Conservation (phyloP, 2,797 vertebrate genomes). For the Rhincodon typus region DNA sequence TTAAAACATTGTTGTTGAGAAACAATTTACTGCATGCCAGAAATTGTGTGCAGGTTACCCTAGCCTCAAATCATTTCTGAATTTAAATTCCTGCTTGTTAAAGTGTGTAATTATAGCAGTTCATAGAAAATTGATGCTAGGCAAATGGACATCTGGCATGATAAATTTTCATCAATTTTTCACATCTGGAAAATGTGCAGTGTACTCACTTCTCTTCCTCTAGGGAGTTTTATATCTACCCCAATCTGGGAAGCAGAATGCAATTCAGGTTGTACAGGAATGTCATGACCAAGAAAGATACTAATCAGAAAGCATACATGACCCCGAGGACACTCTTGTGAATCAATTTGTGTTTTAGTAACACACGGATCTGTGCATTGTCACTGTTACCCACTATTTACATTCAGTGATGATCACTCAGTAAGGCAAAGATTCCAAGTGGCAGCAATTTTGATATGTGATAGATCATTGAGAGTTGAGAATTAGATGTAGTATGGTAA, state of each 20-base stretch:
- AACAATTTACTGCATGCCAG: neutral
- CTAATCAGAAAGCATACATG: neutral
- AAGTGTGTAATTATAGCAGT: neutral
- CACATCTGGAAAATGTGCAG: neutral
- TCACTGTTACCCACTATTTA: neutral
- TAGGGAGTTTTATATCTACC: too few species aligned
- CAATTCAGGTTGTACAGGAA: neutral
- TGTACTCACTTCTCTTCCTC: neutral
- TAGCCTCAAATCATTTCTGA: neutral
- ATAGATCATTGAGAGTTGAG: conserved; percentile 7
- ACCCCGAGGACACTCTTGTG: neutral
- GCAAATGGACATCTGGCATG: neutral
- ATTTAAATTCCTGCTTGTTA: neutral
- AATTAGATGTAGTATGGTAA: neutral
- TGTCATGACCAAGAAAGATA: neutral
- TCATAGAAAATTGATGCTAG: neutral
- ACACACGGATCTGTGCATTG: neutral
- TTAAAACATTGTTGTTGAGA: neutral
- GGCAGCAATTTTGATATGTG: neutral
- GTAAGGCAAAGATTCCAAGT: neutral
- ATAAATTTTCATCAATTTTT: neutral
- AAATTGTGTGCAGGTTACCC: neutral
- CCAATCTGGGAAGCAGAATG: neutral
- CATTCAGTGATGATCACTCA: conserved; percentile 23
- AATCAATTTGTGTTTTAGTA: neutral